These are phyloP conservation scores for Pseudomyrmex gracilis DNA, from an alignment of 1,140 invertebrate genomes.

Conservation along the genomic window DNA sequence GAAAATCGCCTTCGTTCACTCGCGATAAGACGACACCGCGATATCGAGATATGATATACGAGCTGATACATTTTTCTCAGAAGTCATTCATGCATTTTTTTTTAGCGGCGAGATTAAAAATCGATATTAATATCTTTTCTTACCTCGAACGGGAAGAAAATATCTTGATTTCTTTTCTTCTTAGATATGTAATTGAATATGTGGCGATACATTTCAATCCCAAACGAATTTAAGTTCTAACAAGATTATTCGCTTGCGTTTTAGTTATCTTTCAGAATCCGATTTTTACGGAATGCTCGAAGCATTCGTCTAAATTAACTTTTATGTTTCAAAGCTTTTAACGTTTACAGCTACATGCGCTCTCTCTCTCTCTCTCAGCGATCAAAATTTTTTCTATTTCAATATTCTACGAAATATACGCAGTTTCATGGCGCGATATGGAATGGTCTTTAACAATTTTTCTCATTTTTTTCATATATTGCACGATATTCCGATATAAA, in stretches of 20 bases:
- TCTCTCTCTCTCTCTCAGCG: background rate
- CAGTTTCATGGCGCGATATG: background rate
- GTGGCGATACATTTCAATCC: background rate
- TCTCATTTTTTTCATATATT: constrained; percentile 14
- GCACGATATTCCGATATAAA: constrained; percentile 21
- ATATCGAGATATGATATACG: constrained; percentile 45
- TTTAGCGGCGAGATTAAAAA: too few species aligned
- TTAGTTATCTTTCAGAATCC: constrained; percentile 10
- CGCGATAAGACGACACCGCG: constrained; percentile 54
- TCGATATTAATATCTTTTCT: too few species aligned
- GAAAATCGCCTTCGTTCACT: constrained; percentile 4
- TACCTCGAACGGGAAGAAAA: too few species aligned
- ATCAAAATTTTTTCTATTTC: constrained; percentile 25
- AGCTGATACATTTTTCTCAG: background rate
- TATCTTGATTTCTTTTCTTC: background rate
- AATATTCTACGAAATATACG: background rate
- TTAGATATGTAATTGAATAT: background rate
- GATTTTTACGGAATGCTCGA: background rate
- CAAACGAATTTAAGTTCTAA: constrained; percentile 1
- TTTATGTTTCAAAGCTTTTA: constrained; percentile 28
- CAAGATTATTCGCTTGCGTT: background rate
- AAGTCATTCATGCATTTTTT: constrained; percentile 11
- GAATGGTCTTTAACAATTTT: constrained; percentile 1
- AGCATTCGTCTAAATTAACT: background rate
- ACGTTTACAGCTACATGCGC: background rate